These are phyloP conservation scores for Helicoverpa assulta DNA, from an alignment of 2,888 invertebrate genomes.

Conservation along the genomic window DNA sequence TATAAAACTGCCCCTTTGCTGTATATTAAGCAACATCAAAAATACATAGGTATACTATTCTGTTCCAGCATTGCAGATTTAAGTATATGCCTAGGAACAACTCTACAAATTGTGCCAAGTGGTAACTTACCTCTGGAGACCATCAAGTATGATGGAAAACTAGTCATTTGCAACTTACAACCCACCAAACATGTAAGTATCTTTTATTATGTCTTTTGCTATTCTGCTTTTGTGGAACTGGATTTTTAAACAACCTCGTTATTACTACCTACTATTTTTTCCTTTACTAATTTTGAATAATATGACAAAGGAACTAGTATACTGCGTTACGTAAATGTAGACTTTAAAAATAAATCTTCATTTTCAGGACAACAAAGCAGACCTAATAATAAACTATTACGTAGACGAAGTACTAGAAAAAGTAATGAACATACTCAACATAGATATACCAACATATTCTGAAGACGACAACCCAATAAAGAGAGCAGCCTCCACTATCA, in stretches of 20 bases:
- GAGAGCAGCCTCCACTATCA: conserved; percentile 79
- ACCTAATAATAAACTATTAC: conserved; percentile 96
- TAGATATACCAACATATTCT: conserved; percentile 94
- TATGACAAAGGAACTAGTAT: no score
- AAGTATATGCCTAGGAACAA: conserved; percentile 98
- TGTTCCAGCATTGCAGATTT: conserved; percentile 96
- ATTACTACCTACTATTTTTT: no score
- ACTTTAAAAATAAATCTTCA: conserved; percentile 7
- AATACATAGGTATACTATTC: conserved; percentile 12
- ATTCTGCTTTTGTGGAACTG: neutral
- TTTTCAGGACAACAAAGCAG: conserved; percentile 96
- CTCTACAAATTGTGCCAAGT: conserved; percentile 99
- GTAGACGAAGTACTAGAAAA: conserved; percentile 95
- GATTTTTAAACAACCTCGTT: no score
- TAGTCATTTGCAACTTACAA: conserved; percentile 98
- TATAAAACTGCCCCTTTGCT: no score
- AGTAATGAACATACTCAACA: conserved; percentile 93
- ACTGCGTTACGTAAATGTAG: no score
- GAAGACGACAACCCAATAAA: conserved; percentile 92
- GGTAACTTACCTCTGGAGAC: conserved; percentile 97
- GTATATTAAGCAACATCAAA: no score
- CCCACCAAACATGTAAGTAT: conserved; percentile 97
- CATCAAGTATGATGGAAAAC: conserved; percentile 95
- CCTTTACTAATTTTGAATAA: no score
- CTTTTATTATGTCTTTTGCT: neutral